Conservation (phyloP, 2,797 vertebrate species). For the Myotis pilosus region DNA sequence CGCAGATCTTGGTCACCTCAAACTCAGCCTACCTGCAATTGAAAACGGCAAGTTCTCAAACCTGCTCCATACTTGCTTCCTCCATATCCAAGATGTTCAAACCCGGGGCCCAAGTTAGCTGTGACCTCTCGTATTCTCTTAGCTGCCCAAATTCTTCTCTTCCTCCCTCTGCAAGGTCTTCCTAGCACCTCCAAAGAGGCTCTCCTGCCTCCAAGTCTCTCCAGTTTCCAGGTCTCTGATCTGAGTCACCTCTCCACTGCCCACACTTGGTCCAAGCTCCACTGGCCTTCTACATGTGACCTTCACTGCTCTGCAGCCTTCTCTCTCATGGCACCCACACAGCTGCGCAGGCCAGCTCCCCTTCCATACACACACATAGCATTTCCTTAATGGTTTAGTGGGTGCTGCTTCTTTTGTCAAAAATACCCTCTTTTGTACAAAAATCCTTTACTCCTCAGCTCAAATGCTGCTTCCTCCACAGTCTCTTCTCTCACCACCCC, state of each 20-base stretch:
- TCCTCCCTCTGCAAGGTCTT: not conserved
- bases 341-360: not conserved
- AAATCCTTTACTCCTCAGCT: not conserved
- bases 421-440: not conserved
- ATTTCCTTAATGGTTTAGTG: not conserved
- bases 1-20: not conserved
- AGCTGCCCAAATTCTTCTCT: not conserved
- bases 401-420: not conserved
- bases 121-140: not conserved
- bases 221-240: not conserved
- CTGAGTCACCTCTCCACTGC: not conserved
- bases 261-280: not conserved
- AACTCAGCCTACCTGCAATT: not conserved
- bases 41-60: not conserved
- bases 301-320: not conserved
- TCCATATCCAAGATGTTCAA: not conserved
- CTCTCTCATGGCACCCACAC: not conserved
- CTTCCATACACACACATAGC: not conserved
- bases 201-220: not conserved
- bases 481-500: not conserved
- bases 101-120: not conserved
- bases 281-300: not conserved
- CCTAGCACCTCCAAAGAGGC: not conserved
- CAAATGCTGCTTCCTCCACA: not conserved
- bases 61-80: not conserved